Base-by-base conservation (phyloP, 1,140 invertebrate genomes). In the Arion vulgaris region DNA sequence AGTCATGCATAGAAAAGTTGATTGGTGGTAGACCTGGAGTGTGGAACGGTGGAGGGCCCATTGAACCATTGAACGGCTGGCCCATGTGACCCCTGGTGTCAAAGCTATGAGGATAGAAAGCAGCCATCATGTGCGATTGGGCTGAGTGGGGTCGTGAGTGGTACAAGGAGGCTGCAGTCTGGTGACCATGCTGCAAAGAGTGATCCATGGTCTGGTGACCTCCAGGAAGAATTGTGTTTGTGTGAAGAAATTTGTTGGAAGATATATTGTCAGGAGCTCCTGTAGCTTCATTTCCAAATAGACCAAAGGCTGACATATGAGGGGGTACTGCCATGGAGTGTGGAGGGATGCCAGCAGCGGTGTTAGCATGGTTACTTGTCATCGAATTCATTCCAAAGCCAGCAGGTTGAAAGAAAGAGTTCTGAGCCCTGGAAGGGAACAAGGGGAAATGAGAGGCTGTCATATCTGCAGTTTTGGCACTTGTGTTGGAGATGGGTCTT, bases 191-290 rank as follows among this genome's bases (percentile, higher is more conserved):
- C 81, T 91, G 90, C 51, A 91, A 84, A 1, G 90, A 82, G 78
- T 91, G 91, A 76, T 91, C 91, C 88, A 90, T 91, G 15, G 87
- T 86, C 17, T 83, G 75, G 75, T 90, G 90, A 0, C 69, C 77
- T 17, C 78, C 68, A 15, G 87, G 87, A 23, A 92, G 81, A 39
- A 91, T 91, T 28, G 87, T 80, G 82, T 92, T 91, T n/a, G 86
- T 68, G 76, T 91, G 90, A 17, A 90, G 88, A 83, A 93, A 93
- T 83, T 93, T 93, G 28, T 92, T 92, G 0, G 92, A 92, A 23
- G 91, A 90, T 11, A 92, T 91, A 71, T 91, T 90, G 38, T 88
- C 87, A 39, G 90, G 89, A 82, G 86, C 87, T 38, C 89, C 87
- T 26, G 86, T 85, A 28, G 89, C 87, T 41, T 85, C 88, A 72